Percentiles rank a stretch among this genome's conserved stretches.
Conservation (phyloP, 2,888 invertebrate genomes). For the Caenorhabditis panamensis region DNA sequence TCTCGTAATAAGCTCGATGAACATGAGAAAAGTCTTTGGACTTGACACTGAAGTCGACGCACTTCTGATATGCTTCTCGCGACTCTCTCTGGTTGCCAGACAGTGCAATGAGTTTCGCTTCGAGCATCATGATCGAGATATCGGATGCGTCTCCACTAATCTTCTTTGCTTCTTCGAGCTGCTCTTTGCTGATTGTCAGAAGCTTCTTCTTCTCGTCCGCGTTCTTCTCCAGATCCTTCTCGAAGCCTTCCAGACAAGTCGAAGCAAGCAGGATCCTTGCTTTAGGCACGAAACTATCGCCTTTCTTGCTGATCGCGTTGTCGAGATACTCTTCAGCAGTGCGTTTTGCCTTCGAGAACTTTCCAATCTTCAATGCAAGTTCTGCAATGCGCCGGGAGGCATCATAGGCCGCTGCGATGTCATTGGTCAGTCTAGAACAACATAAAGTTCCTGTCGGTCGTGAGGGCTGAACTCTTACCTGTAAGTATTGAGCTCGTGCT, state of each 20-base stretch:
- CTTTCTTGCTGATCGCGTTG: slow-evolving; percentile 19
- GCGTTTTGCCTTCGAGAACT: slow-evolving; percentile 27
- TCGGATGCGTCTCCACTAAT: slow-evolving; percentile 14
- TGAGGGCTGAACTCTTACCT: too few relatives aligned
- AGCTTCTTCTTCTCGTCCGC: slow-evolving; percentile 27
- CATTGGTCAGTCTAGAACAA: slow-evolving; percentile 15
- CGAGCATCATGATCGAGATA: slow-evolving; percentile 14
- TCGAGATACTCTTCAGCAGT: slow-evolving; percentile 40
- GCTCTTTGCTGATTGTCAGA: slow-evolving; percentile 5
- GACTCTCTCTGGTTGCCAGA: slow-evolving; percentile 8
- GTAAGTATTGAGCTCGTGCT: slow-evolving; percentile 20
- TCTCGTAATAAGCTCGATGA: slow-evolving; percentile 30
- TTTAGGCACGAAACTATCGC: slow-evolving; percentile 10
- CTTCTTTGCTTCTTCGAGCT: slow-evolving; percentile 12
- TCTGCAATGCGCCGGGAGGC: slow-evolving; percentile 27
- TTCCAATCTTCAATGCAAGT: slow-evolving; percentile 17
- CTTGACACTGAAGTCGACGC: slow-evolving; percentile 28
- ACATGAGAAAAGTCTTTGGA: slow-evolving; percentile 14
- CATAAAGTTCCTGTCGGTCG: too few relatives aligned
- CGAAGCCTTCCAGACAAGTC: slow-evolving; percentile 29
- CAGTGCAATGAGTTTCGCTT: slow-evolving; percentile 20
- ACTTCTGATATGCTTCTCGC: slow-evolving; percentile 17
- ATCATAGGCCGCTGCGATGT: slow-evolving; percentile 17
- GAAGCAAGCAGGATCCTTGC: slow-evolving; percentile 16
- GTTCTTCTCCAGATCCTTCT: slow-evolving; percentile 18